These are phyloP conservation scores for Acipenser oxyrinchus DNA, from an alignment of 2,797 vertebrate genomes.

Conservation along the genomic window DNA sequence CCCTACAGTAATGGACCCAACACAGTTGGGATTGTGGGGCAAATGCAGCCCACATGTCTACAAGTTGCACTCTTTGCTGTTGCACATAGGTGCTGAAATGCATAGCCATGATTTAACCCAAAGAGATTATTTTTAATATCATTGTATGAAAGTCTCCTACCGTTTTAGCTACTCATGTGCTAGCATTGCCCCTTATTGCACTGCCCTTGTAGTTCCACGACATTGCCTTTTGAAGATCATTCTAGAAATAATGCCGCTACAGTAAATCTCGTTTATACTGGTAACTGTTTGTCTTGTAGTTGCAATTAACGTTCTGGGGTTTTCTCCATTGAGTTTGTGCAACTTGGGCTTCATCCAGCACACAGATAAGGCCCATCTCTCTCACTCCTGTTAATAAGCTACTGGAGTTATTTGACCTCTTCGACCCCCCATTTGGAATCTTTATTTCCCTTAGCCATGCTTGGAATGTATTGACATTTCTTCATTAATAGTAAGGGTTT, in stretches of 20 bases:
- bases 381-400: not conserved
- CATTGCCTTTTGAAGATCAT: not conserved
- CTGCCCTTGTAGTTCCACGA: too few relatives aligned
- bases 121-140: not conserved
- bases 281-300: not conserved
- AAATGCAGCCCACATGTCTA: not conserved
- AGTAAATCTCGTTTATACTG: conserved; percentile 4
- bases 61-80: too few relatives aligned
- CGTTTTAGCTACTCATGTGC: not conserved
- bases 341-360: not conserved
- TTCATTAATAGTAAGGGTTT: not conserved
- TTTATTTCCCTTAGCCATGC: not conserved
- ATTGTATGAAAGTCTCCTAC: not conserved
- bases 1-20: not conserved
- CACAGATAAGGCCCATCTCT: not conserved
- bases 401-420: conserved; percentile 3
- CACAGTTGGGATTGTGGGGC: not conserved
- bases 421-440: not conserved
- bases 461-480: not conserved
- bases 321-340: not conserved
- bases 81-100: too few relatives aligned
- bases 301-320: conserved; percentile 1
- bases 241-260: not conserved
- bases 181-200: too few relatives aligned
- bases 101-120: not conserved